Percentiles rank a stretch among this genome's conserved stretches.
These are phyloP conservation scores for Bucorvus abyssinicus DNA, from an alignment of 2,797 vertebrate genomes.

Conservation along the genomic window DNA sequence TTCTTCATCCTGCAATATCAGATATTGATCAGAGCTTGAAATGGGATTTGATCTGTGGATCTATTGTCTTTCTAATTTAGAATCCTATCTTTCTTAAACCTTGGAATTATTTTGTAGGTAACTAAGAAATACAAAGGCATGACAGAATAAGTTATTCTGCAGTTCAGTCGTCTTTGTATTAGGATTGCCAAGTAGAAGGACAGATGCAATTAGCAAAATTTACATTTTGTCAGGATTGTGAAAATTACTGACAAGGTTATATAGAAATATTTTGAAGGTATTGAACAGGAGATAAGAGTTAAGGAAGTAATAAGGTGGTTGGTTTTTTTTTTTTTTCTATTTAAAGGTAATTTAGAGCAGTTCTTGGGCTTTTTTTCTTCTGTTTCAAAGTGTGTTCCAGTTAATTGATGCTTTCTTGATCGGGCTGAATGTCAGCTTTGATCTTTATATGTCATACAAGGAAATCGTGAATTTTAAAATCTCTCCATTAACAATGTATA, in stretches of 20 bases:
- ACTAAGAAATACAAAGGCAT: neutral
- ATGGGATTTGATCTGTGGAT: neutral
- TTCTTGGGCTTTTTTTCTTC: neutral
- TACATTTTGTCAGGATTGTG: neutral
- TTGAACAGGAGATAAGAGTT: neutral
- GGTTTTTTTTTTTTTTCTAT: neutral
- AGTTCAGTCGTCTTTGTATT: neutral
- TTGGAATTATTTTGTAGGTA: neutral
- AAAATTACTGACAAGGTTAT: neutral
- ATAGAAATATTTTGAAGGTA: neutral
- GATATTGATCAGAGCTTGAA: neutral
- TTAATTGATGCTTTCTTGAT: neutral
- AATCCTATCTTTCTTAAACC: neutral
- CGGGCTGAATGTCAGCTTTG: neutral
- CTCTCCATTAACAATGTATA: neutral
- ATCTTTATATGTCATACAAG: neutral
- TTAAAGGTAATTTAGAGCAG: neutral
- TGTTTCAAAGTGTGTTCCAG: neutral
- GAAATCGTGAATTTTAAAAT: neutral
- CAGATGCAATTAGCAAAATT: neutral
- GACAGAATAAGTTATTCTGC: neutral
- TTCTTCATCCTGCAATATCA: neutral
- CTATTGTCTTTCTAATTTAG: neutral
- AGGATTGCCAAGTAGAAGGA: neutral
- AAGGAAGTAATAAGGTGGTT: neutral